A percentile compares a stretch with the other conserved stretches of the same genome.
Evolutionary conservation across 2,888 invertebrate species (phyloP).

Genomic region (Stictocephala bisonia): DNA sequence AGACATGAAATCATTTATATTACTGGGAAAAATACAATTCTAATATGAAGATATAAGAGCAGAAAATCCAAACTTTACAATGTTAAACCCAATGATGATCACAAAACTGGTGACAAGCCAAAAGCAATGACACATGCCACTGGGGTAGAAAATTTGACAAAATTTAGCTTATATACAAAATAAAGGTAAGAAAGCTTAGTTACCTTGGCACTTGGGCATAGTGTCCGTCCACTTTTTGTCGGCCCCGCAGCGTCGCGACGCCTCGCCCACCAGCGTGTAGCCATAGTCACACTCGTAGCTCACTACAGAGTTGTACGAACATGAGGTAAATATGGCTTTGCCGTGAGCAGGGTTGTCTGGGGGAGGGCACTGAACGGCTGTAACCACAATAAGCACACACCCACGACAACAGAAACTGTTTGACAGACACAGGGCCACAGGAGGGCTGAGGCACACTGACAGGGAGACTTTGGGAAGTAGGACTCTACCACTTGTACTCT

Average conservation of each 20-base stretch:
- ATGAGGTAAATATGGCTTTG: constrained; percentile 90
- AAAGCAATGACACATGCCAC: neutral
- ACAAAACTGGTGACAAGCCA: constrained; percentile 1
- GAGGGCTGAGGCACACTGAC: no score
- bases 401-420: constrained; percentile 50
- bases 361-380: constrained; percentile 93
- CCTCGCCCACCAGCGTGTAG: constrained; percentile 89
- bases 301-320: constrained; percentile 95
- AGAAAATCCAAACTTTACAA: no score
- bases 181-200: constrained; percentile 47
- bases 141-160: neutral
- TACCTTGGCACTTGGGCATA: constrained; percentile 93
- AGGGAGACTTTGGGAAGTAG: no score
- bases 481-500: no score
- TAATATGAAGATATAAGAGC: no score
- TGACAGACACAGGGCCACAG: no score
- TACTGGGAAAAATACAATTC: no score
- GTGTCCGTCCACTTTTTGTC: constrained; percentile 95
- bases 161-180: neutral
- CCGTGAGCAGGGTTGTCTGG: constrained; percentile 94
- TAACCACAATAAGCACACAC: constrained; percentile 68
- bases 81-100: no score
- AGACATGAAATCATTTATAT: no score
- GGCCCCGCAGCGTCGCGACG: constrained; percentile 91
- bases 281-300: constrained; percentile 97